Evolutionary conservation across 2,888 invertebrate species (phyloP).

Genomic region (Troides aeacus): DNA sequence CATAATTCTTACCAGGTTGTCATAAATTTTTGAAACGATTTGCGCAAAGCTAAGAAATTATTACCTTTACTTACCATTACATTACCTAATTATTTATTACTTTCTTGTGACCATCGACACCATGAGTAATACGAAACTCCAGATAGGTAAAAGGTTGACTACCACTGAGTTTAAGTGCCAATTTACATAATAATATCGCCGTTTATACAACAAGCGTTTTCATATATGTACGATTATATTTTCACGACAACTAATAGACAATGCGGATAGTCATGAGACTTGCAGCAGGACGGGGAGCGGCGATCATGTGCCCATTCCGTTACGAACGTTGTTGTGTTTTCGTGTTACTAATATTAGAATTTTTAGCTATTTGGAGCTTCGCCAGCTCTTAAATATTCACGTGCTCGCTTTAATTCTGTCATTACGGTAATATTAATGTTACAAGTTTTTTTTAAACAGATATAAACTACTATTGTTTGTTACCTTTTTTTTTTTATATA

Average conservation of each 20-base stretch:
- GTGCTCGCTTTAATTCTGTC: conserved; percentile 47
- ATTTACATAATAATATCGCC: neutral
- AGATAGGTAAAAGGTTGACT: too few species aligned
- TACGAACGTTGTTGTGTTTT: conserved; percentile 63
- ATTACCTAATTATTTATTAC: too few species aligned
- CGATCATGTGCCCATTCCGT: conserved; percentile 72
- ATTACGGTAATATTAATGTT: conserved; percentile 40
- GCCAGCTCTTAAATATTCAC: conserved; percentile 61
- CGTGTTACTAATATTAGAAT: conserved; percentile 71
- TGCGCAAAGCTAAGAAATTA: too few species aligned
- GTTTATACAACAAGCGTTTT: neutral
- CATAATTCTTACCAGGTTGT: too few species aligned
- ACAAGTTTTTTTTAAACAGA: conserved; percentile 21
- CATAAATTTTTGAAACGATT: too few species aligned
- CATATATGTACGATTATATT: neutral
- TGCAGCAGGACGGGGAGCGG: conserved; percentile 45
- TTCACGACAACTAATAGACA: neutral
- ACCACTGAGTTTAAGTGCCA: neutral
- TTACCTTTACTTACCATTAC: too few species aligned
- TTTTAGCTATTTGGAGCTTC: conserved; percentile 70
- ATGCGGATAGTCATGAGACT: conserved; percentile 37
- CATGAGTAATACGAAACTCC: too few species aligned
- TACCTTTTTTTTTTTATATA: neutral
- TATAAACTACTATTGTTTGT: neutral
- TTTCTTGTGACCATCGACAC: too few species aligned